A percentile compares a stretch with the other conserved stretches of the same genome.
These are phyloP conservation scores for Myiozetetes cayanensis DNA, from an alignment of 2,113 vertebrate species.

Conservation along the genomic window DNA sequence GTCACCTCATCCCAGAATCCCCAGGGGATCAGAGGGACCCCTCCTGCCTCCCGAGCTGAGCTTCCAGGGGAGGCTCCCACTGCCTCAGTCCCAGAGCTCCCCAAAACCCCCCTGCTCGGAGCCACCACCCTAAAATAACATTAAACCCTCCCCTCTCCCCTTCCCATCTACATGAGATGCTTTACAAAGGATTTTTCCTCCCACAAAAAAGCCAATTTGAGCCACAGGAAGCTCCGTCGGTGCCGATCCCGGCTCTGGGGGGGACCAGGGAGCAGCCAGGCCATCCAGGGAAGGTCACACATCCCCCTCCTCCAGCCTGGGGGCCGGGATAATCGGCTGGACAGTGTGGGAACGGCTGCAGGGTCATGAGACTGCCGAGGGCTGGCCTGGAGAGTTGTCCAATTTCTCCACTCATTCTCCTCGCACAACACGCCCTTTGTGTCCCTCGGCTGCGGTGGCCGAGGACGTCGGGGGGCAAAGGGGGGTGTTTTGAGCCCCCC, in stretches of 20 bases:
- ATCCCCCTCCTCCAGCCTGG: background rate
- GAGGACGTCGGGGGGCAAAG: fast-evolving
- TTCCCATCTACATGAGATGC: fast-evolving
- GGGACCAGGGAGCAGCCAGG: background rate
- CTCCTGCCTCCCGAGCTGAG: fast-evolving
- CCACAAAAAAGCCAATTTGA: fast-evolving
- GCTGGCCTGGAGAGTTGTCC: background rate
- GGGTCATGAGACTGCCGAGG: slow-evolving; percentile 24
- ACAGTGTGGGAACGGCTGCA: slow-evolving; percentile 16
- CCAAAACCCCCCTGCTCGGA: fast-evolving
- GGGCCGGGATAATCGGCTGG: background rate
- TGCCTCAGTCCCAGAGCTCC: background rate
- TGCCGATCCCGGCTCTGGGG: fast-evolving
- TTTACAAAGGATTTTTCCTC: fast-evolving
- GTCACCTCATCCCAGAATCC: background rate
- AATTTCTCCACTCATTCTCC: background rate
- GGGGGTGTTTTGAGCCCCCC: background rate
- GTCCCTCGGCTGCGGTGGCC: background rate
- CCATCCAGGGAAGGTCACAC: background rate
- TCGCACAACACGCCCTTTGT: slow-evolving; percentile 56
- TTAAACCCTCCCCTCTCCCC: fast-evolving
- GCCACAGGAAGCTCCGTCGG: background rate
- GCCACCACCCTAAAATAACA: fast-evolving
- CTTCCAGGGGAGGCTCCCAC: background rate
- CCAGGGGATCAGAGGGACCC: background rate